Base-by-base conservation (phyloP, 2,888 invertebrate genomes). In the Cheilosia urbana region DNA sequence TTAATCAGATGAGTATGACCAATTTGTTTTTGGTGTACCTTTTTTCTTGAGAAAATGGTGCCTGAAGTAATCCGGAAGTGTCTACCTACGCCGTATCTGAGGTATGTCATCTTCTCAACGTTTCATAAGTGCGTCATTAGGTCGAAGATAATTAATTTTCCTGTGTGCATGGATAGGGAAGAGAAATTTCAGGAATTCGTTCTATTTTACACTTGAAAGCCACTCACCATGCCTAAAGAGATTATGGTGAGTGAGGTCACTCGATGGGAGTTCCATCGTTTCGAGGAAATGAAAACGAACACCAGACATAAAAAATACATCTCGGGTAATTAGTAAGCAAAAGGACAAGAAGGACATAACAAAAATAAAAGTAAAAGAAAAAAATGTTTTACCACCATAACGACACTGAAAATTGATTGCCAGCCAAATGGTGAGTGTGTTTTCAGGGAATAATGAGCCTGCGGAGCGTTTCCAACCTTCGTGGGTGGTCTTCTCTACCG, bases 111-210 rank as follows among this genome's bases (percentile, higher is more conserved):
- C 49, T 49, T 75, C 68, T 79, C 37, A 40, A 73, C 68, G 63
- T 75, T 79, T 79, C 79, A 75, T 69, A 84, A 84, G 84, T 84
- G 84, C 80, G 80, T 80, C 84, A 84, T 84, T 80, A 84, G 75
- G 75, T 71, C 57, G 84, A 77, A 72, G 66, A 77, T 82, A 77
- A 82, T 82, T 82, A 72, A 82, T 82, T 72, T 72, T 47, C 9
- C 9, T 17, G 6, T 17, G 15, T 4, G 5, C 21, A n/a, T 30
- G 53, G 24, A 57, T 19, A 30, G 30, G 4, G 51, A 15, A 3
- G 24, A 37, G 45, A 58, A 73, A 65, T 79, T 58, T 79, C 40
- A 6, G 78, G 53, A 78, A 72, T 82, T 72, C 53, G 15, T 51
- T 51, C 51, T 51, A 24, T 65, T 21, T 37, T 19, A 49, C 65